phyloP scores from a whole-genome alignment of 2,797 vertebrate species.

The Paramormyrops hopkinsi region DNA sequence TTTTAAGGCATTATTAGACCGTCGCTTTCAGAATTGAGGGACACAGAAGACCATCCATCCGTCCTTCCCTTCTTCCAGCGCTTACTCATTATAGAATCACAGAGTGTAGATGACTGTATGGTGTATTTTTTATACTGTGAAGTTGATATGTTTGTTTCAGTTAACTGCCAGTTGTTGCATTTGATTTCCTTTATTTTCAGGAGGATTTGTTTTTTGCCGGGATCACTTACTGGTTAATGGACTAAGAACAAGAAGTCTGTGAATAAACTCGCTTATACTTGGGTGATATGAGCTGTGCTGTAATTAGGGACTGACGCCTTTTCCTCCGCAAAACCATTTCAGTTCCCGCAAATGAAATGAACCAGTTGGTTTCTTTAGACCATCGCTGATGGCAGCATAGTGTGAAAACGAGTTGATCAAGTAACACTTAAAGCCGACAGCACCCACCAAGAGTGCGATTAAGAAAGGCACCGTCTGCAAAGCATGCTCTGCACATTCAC shows the following conservation, averaged over 20 bases:
- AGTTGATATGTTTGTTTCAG: neutral
- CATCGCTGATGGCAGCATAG: neutral
- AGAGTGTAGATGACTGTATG: neutral
- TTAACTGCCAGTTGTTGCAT: neutral
- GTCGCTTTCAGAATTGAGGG: neutral
- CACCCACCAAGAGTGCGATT: neutral
- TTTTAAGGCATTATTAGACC: neutral
- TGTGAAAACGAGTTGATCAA: neutral
- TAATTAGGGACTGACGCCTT: neutral
- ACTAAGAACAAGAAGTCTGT: neutral
- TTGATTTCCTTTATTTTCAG: neutral
- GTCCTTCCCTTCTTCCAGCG: neutral
- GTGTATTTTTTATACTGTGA: neutral
- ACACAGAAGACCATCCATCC: neutral
- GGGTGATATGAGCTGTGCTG: neutral
- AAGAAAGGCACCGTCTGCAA: neutral
- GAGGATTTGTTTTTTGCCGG: neutral
- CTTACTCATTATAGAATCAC: neutral
- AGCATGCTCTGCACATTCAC: neutral
- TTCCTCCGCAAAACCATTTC: neutral
- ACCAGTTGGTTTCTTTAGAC: neutral
- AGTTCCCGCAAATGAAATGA: neutral
- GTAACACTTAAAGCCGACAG: neutral
- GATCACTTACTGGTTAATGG: neutral
- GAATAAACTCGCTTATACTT: neutral